phyloP scores from a whole-genome alignment of 1,140 invertebrate genomes.

The Macrosteles quadrilineatus region DNA sequence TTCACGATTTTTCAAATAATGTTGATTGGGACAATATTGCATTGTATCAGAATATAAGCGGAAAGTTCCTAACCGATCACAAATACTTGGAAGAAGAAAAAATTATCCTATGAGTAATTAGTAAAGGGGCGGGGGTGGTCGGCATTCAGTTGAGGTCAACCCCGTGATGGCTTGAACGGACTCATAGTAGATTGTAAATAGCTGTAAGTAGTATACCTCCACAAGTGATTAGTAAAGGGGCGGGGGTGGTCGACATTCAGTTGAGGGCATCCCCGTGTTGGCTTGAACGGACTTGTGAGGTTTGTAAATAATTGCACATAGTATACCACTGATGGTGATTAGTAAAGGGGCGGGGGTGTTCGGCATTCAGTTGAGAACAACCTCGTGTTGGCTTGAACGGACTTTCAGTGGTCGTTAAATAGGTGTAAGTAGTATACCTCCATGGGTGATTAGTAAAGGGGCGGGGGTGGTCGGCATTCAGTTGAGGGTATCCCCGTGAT shows the following conservation, averaged over 20 bases:
- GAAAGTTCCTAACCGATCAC: neutral
- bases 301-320: neutral
- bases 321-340: neutral
- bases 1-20: neutral
- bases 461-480: neutral
- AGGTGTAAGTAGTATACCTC: too few species aligned
- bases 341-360: neutral
- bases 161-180: too few species aligned
- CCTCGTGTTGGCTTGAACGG: neutral
- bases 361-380: neutral
- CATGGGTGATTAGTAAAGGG: too few species aligned
- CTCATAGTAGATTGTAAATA: too few species aligned
- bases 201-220: neutral
- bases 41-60: neutral
- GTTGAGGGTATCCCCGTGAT: too few species aligned
- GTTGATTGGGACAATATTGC: neutral
- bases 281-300: neutral
- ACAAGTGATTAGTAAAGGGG: neutral
- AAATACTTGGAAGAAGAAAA: too few species aligned
- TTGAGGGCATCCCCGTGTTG: neutral
- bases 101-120: too few species aligned
- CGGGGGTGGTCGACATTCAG: neutral
- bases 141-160: too few species aligned
- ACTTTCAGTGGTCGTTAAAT: neutral
- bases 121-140: too few species aligned